Percentiles rank a stretch among this genome's conserved stretches.
These are phyloP conservation scores for Labrus mixtus DNA, from an alignment of 2,113 vertebrate genomes.

Conservation along the genomic window DNA sequence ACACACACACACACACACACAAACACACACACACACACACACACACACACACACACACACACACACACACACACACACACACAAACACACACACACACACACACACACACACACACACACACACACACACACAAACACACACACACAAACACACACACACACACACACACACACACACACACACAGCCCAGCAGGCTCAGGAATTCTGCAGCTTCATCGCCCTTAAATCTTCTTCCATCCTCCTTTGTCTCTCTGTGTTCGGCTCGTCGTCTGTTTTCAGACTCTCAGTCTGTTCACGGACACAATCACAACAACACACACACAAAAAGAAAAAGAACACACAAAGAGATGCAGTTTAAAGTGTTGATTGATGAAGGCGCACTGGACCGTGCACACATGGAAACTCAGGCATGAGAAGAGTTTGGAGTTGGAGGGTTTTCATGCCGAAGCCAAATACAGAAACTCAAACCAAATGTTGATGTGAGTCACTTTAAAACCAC, in stretches of 20 bases:
- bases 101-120: slow-evolving; percentile 46
- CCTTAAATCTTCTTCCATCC: slow-evolving; percentile 32
- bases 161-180: slow-evolving; percentile 33
- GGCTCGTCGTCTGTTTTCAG: neutral
- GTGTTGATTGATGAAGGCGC: neutral
- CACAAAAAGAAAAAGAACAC: too few species aligned
- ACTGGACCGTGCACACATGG: neutral
- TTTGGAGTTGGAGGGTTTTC: neutral
- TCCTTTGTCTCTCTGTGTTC: slow-evolving; percentile 26
- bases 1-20: slow-evolving; percentile 1
- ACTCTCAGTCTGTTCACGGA: neutral
- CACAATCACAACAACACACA: neutral
- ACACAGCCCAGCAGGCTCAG: slow-evolving; percentile 57
- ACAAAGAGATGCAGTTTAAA: neutral
- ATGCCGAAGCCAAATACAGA: neutral
- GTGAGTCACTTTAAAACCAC: neutral
- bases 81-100: slow-evolving; percentile 25
- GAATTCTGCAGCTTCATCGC: slow-evolving; percentile 67
- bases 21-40: slow-evolving; percentile 33
- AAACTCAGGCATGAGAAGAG: neutral
- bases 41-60: slow-evolving; percentile 26
- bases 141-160: slow-evolving; percentile 23
- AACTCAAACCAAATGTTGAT: neutral
- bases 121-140: neutral
- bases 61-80: neutral